Conservation (phyloP, 2,888 invertebrate genomes). For the Ochropleura plecta region DNA sequence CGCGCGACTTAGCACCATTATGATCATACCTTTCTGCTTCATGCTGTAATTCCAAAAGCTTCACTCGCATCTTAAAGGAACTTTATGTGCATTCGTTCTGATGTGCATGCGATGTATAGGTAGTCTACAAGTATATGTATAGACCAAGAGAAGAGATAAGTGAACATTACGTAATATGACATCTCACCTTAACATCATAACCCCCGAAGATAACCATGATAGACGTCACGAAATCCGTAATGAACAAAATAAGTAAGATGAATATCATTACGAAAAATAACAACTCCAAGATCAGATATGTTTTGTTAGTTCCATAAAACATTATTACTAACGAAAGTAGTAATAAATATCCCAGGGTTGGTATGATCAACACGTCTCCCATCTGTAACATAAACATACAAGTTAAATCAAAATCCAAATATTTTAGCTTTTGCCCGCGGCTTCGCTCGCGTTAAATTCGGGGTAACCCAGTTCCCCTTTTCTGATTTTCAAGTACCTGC, state of each 20-base stretch:
- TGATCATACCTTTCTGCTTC: no score
- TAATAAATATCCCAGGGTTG: background rate
- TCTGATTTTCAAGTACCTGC: no score
- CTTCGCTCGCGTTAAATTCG: no score
- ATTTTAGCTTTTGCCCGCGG: no score
- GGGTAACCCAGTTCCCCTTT: no score
- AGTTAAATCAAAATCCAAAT: background rate
- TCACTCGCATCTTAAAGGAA: background rate
- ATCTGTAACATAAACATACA: slow-evolving; percentile 1
- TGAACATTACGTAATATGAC: background rate
- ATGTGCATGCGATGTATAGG: no score
- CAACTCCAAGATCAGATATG: slow-evolving; percentile 1
- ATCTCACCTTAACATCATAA: slow-evolving; percentile 51
- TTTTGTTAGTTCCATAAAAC: background rate
- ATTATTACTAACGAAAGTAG: background rate
- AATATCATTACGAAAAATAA: background rate
- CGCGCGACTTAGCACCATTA: no score
- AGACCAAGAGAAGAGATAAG: background rate
- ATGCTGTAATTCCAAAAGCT: background rate
- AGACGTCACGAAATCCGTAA: slow-evolving; percentile 39
- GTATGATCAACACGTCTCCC: background rate
- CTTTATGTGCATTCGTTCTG: background rate
- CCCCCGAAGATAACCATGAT: slow-evolving; percentile 52
- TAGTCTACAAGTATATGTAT: background rate
- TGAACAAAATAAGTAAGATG: background rate